Conservation (phyloP, 2,888 invertebrate species). For the Dasysyrphus tricinctus region DNA sequence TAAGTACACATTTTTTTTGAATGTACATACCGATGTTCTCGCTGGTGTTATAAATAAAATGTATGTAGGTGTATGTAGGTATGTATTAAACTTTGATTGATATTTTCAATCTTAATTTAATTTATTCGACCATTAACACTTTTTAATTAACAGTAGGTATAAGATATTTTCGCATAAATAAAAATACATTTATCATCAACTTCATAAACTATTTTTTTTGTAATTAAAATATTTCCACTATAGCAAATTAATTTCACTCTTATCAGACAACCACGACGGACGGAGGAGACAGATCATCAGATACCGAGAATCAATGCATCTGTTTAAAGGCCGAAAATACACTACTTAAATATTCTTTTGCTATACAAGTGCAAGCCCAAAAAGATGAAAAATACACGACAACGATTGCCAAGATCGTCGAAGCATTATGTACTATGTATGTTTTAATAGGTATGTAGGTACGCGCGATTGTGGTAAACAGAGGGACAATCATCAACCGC, state of each 20-base stretch:
- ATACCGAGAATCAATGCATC: constrained; percentile 47
- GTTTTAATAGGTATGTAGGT: background rate
- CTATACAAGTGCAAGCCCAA: constrained; percentile 47
- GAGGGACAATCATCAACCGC: constrained; percentile 7
- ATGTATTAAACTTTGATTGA: background rate
- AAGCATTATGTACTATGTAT: background rate
- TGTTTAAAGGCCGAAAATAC: constrained; percentile 60
- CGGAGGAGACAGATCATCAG: background rate
- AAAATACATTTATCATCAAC: background rate
- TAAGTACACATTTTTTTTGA: no score
- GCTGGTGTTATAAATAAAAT: background rate
- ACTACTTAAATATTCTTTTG: constrained; percentile 59
- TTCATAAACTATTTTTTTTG: background rate
- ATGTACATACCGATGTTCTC: background rate
- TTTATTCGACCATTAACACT: background rate
- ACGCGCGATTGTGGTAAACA: constrained; percentile 31
- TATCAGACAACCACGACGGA: background rate
- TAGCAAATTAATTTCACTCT: constrained; percentile 27
- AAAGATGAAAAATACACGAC: constrained; percentile 34
- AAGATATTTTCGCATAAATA: background rate
- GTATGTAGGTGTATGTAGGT: background rate
- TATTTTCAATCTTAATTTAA: background rate
- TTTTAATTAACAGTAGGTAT: background rate
- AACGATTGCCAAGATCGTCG: constrained; percentile 63
- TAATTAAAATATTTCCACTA: constrained; percentile 3